Evolutionary conservation across 2,888 invertebrate genomes (phyloP), one percentile per base, ranked within the genome.

Genomic region (Drosophila melanocephala): DNA sequence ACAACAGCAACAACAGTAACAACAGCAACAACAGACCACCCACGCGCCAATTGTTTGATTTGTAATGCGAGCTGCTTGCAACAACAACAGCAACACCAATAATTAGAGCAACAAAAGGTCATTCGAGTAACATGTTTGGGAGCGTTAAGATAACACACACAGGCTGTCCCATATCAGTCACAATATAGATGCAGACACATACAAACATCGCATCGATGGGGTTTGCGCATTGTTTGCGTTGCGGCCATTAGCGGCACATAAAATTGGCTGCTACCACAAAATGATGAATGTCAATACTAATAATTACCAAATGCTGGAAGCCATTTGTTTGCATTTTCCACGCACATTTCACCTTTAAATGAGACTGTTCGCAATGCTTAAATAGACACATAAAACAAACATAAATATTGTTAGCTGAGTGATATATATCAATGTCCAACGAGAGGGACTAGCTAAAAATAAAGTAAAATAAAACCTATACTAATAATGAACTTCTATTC

Each of bases 281-380:
- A 56, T 66, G 66, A 75, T 68, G 78, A 71, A 59, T 83, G 85
- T 78, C 85, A 81, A 84, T 67, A 86, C 63, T 83, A 84, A 84
- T 65, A 86, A 72, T 69, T 59, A 37, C 62, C 51, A 44, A 70
- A 57, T 58, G 56, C 65, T 73, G 47, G 30, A 3, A 56, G 22
- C 32, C 50, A 55, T 62, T 69, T 64, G 51, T 63, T 72, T 50
- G 39, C 50, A 53, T 59, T 59, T 77, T 51, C 35, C 61, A 62
- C 28, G 28, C 53, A 33, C 50, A 47, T 52, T 51, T 26, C 5
- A 44, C 22, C 42, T 12, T 44, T 44, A 44, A 44, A 44, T 44
- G 22, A 7, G 7, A 47, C 22, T 22, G 22, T 47, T 47, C 7
- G 47, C 44, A 47, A 22, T 22, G 42, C 42, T 5, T 44, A 44